phyloP scores from a whole-genome alignment of 2,888 invertebrate species.

The Tryphoninae sp. region DNA sequence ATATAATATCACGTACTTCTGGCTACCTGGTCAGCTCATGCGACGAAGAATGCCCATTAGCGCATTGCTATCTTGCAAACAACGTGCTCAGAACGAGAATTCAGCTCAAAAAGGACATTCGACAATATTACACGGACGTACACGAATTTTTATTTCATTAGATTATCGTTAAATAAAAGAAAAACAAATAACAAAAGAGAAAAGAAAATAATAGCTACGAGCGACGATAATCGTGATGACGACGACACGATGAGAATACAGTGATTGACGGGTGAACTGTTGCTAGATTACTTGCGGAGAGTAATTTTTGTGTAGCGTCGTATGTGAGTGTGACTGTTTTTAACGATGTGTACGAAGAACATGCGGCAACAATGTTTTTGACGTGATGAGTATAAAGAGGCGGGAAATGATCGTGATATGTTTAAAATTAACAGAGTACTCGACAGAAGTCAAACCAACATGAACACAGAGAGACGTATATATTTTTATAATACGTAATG shows the following conservation, averaged over 20 bases:
- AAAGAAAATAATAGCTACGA: constrained; percentile 59
- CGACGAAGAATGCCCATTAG: constrained; percentile 68
- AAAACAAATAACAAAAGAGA: constrained; percentile 52
- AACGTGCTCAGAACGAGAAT: constrained; percentile 70
- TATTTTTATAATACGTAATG: constrained; percentile 28
- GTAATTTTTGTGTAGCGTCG: constrained; percentile 7
- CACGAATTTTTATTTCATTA: constrained; percentile 49
- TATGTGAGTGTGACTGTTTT: constrained; percentile 24
- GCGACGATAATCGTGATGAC: constrained; percentile 63
- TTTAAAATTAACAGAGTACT: constrained; percentile 46
- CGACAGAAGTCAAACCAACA: constrained; percentile 76
- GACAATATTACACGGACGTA: constrained; percentile 60
- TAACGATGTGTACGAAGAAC: constrained; percentile 25
- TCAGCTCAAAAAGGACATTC: constrained; percentile 58
- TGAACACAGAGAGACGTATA: constrained; percentile 68
- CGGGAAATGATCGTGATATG: constrained; percentile 35
- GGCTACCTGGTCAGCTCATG: constrained; percentile 70
- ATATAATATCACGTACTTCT: constrained; percentile 49
- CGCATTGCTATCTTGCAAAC: constrained; percentile 59
- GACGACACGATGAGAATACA: constrained; percentile 64
- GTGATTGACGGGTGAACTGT: constrained; percentile 55
- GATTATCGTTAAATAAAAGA: constrained; percentile 19
- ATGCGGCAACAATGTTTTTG: constrained; percentile 37
- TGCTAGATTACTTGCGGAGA: constrained; percentile 11
- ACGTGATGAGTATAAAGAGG: constrained; percentile 56